Evolutionary conservation across 2,888 invertebrate species (phyloP).

Genomic region (Calliphora vomitoria): DNA sequence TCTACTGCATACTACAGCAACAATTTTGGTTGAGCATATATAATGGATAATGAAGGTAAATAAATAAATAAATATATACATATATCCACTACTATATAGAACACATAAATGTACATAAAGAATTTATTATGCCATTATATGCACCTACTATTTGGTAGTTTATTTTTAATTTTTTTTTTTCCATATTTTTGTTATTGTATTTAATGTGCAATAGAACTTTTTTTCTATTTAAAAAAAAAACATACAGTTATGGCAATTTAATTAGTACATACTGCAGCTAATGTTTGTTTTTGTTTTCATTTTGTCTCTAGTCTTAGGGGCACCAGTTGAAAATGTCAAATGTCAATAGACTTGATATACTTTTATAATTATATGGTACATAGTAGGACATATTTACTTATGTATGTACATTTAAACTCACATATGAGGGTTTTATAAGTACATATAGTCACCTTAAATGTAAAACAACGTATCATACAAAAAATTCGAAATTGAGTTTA

Average conservation of each 20-base stretch:
- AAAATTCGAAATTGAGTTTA: too few species aligned
- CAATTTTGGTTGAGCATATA: constrained; percentile 45
- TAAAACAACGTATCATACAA: background rate
- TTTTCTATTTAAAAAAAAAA: constrained; percentile 3
- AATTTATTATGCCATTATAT: constrained; percentile 13
- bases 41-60: constrained; percentile 63
- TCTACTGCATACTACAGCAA: constrained; percentile 32
- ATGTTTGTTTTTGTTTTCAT: constrained; percentile 30
- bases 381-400: background rate
- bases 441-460: background rate
- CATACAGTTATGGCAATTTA: constrained; percentile 48
- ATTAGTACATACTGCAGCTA: constrained; percentile 29
- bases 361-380: constrained; percentile 25
- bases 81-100: too few species aligned
- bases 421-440: too few species aligned
- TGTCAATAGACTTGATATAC: constrained; percentile 46
- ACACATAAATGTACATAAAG: background rate
- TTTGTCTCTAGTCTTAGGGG: constrained; percentile 20
- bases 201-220: constrained; percentile 6
- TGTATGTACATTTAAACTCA: background rate
- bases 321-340: constrained; percentile 55
- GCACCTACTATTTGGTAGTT: background rate
- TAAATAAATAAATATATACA: background rate
- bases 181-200: background rate
- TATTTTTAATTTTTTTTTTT: background rate